phyloP scores from a whole-genome alignment of 1,140 invertebrate species.

The Fopius arisanus region DNA sequence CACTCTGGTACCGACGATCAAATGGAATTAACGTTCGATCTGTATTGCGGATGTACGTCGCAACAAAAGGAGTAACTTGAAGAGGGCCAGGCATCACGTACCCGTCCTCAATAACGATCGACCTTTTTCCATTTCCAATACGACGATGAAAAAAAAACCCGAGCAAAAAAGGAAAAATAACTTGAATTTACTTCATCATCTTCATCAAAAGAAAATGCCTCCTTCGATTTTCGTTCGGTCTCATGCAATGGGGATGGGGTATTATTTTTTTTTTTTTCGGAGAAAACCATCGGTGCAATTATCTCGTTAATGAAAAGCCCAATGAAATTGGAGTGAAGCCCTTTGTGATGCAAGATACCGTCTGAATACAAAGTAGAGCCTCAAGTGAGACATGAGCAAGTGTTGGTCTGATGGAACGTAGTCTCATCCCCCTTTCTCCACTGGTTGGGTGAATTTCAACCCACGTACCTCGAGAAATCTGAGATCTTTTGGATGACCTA shows the following conservation, averaged over 20 bases:
- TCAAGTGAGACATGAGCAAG: conserved; percentile 11
- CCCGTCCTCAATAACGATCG: background rate
- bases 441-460: background rate
- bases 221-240: background rate
- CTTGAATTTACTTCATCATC: background rate
- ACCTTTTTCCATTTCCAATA: background rate
- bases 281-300: background rate
- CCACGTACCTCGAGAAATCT: conserved; percentile 14
- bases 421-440: background rate
- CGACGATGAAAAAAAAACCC: background rate
- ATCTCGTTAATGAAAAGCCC: background rate
- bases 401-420: background rate
- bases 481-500: conserved; percentile 1
- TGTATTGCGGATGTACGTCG: background rate
- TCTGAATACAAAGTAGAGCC: conserved; percentile 15
- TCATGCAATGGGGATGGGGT: background rate
- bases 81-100: background rate
- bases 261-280: background rate
- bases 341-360: conserved; percentile 12
- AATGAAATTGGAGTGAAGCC: conserved; percentile 12
- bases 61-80: background rate
- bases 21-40: conserved; percentile 30
- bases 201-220: background rate
- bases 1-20: background rate
- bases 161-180: background rate